Percentiles rank a stretch among this genome's conserved stretches.
Conservation (phyloP, 1,140 invertebrate genomes). For the Monomorium pharaonis region DNA sequence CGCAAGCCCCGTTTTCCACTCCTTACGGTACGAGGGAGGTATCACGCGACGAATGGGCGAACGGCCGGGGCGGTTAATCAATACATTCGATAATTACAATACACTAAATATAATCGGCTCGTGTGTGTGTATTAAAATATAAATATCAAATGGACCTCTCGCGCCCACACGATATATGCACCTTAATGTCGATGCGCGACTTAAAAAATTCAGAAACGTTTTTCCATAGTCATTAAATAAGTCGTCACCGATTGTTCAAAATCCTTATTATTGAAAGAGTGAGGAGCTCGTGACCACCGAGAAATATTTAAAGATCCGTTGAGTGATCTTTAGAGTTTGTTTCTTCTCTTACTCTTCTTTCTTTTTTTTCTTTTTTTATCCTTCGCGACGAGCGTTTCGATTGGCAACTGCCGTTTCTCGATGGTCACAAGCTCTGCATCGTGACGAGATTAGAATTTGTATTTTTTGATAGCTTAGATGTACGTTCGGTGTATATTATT, state of each 20-base stretch:
- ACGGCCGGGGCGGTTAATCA: constrained; percentile 60
- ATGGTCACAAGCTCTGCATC: constrained; percentile 16
- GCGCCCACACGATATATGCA: constrained; percentile 75
- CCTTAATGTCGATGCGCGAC: constrained; percentile 66
- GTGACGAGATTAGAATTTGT: constrained; percentile 68
- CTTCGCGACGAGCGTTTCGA: background rate
- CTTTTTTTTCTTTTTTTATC: background rate
- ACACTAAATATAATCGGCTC: constrained; percentile 82
- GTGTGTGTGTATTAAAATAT: constrained; percentile 83
- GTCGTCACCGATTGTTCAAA: constrained; percentile 67
- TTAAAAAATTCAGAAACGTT: constrained; percentile 69
- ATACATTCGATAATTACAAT: constrained; percentile 78
- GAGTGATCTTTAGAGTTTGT: background rate
- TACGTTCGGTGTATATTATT: constrained; percentile 64
- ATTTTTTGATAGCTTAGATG: constrained; percentile 44
- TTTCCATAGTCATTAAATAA: constrained; percentile 61
- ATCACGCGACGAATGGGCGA: constrained; percentile 23
- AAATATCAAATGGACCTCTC: constrained; percentile 81
- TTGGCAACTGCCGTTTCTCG: background rate
- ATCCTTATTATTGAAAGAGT: constrained; percentile 59
- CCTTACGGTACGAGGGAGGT: background rate
- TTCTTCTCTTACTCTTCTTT: background rate
- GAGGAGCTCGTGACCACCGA: constrained; percentile 42
- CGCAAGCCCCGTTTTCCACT: background rate
- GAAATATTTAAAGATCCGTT: background rate